A percentile compares a stretch with the other conserved stretches of the same genome.
These are phyloP conservation scores for Ctenomys sociabilis DNA, from an alignment of 2,113 vertebrate genomes.

Conservation along the genomic window DNA sequence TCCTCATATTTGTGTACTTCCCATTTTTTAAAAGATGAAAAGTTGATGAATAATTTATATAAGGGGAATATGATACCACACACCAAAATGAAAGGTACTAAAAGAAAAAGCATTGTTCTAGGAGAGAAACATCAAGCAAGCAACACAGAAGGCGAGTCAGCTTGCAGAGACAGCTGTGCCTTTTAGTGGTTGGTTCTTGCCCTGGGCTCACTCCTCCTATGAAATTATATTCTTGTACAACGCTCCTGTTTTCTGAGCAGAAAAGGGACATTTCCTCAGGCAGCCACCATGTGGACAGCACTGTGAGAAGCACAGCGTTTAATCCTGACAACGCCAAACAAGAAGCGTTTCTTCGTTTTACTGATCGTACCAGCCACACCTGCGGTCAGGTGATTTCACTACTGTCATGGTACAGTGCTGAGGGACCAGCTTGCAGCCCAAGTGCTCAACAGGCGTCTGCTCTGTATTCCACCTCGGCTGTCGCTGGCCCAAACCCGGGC, in stretches of 20 bases:
- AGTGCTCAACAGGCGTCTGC: background rate
- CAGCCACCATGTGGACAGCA: background rate
- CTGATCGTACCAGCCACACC: background rate
- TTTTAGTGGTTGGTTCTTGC: background rate
- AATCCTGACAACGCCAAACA: background rate
- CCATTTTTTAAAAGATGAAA: slow-evolving; percentile 33
- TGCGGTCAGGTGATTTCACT: background rate
- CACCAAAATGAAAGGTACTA: slow-evolving; percentile 39
- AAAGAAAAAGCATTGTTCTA: slow-evolving; percentile 8
- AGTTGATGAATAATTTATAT: slow-evolving; percentile 64
- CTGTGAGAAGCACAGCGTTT: background rate
- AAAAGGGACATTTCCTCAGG: background rate
- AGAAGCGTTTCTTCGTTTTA: background rate
- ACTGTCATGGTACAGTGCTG: rapidly evolving
- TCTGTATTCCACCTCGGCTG: background rate
- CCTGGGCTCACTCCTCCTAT: background rate
- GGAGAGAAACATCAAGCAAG: slow-evolving; percentile 28
- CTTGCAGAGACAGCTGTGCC: background rate
- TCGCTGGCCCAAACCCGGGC: background rate
- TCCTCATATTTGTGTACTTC: background rate
- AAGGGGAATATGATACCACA: slow-evolving; percentile 28
- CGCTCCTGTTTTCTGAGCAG: background rate
- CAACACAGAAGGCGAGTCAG: background rate
- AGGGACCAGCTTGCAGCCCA: background rate
- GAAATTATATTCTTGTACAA: background rate